Evolutionary conservation across 2,888 invertebrate genomes (phyloP).

Genomic region (Plagiodera versicolora): DNA sequence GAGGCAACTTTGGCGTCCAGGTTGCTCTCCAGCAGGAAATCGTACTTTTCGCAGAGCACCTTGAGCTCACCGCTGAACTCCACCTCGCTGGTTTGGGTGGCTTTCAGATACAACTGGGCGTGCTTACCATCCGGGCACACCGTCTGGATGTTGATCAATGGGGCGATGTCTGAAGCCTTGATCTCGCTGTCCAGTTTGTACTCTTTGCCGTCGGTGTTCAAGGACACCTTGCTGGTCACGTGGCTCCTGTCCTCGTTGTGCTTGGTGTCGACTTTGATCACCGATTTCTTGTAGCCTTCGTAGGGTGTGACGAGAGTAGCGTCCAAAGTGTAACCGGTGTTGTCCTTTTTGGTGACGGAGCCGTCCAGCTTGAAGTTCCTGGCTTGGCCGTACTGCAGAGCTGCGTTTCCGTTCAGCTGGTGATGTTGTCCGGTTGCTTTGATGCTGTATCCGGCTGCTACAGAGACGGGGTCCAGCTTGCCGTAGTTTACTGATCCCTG

Average conservation of each 20-base stretch:
- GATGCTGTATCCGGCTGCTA: conserved; percentile 50
- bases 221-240: conserved; percentile 50
- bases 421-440: conserved; percentile 37
- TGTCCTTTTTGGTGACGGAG: conserved; percentile 26
- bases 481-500: conserved; percentile 50
- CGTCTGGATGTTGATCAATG: conserved; percentile 60
- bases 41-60: conserved; percentile 38
- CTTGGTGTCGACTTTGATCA: conserved; percentile 52
- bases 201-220: conserved; percentile 62
- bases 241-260: conserved; percentile 41
- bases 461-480: conserved; percentile 51
- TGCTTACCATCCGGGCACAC: conserved; percentile 57
- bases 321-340: conserved; percentile 54
- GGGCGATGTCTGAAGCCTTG: conserved; percentile 59
- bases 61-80: conserved; percentile 63
- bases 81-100: conserved; percentile 58
- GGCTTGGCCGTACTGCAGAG: conserved; percentile 46
- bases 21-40: conserved; percentile 59
- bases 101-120: conserved; percentile 53
- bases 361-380: conserved; percentile 53
- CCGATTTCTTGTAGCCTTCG: conserved; percentile 49
- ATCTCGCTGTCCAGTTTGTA: conserved; percentile 61
- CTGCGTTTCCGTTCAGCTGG: conserved; percentile 41
- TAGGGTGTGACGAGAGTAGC: conserved; percentile 55
- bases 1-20: conserved; percentile 61